Percentiles rank a stretch among this genome's conserved stretches.
These are phyloP conservation scores for Ictalurus punctatus DNA, from an alignment of 2,113 vertebrate species.

Conservation along the genomic window DNA sequence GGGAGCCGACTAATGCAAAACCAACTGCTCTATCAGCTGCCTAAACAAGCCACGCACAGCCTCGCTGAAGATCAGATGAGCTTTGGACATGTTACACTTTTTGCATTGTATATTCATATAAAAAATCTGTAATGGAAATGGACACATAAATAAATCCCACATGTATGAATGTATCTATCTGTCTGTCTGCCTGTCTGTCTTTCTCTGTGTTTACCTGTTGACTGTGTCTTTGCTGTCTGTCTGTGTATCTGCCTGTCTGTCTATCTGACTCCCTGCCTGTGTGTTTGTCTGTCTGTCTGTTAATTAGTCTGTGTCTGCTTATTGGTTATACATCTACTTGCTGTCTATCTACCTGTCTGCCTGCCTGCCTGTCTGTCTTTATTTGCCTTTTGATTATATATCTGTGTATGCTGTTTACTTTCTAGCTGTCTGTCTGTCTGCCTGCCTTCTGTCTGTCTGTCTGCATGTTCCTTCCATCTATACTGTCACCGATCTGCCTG, in stretches of 20 bases:
- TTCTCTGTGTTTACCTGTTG: too few species aligned
- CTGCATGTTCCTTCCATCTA: not conserved
- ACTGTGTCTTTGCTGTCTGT: not conserved
- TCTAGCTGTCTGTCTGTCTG: not conserved
- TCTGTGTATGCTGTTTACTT: not conserved
- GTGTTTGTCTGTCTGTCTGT: not conserved
- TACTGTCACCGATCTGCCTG: not conserved
- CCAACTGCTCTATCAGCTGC: conserved; percentile 17
- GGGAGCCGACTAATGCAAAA: not conserved
- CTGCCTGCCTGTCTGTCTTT: not conserved
- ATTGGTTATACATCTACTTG: not conserved
- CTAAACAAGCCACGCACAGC: not conserved
- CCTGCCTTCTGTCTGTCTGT: not conserved
- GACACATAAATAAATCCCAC: not conserved
- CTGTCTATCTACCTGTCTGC: not conserved
- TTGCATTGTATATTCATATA: not conserved
- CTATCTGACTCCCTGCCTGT: too few species aligned
- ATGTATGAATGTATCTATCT: not conserved
- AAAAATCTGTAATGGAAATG: not conserved
- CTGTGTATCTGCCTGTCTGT: not conserved
- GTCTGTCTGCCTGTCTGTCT: not conserved
- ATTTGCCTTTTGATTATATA: not conserved
- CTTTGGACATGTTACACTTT: not conserved
- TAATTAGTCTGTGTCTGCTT: not conserved
- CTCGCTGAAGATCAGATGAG: not conserved